A percentile compares a stretch with the other conserved stretches of the same genome.
These are phyloP conservation scores for Andrena praecox DNA, from an alignment of 2,888 invertebrate genomes.

Conservation along the genomic window DNA sequence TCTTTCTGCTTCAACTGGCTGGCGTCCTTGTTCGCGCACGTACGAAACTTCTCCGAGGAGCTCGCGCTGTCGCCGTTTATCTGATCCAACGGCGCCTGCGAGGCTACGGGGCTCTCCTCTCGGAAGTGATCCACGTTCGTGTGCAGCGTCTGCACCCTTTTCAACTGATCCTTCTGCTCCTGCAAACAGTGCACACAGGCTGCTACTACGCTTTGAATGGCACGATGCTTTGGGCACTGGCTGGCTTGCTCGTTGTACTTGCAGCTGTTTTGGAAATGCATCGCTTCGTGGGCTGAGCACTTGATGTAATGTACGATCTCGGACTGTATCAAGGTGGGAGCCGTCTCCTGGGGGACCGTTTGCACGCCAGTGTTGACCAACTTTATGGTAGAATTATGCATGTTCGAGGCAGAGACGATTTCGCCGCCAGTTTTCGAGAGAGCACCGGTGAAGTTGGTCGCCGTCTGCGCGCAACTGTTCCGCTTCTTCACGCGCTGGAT, in stretches of 20 bases:
- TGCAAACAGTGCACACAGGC: constrained; percentile 50
- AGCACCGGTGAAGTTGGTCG: constrained; percentile 68
- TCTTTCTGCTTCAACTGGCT: constrained; percentile 76
- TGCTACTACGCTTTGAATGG: constrained; percentile 35
- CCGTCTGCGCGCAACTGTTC: constrained; percentile 82
- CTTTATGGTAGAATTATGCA: constrained; percentile 41
- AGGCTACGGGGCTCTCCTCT: constrained; percentile 18
- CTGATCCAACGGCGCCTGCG: constrained; percentile 38
- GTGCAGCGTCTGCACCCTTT: constrained; percentile 25
- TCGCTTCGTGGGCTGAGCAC: constrained; percentile 61
- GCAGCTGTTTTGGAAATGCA: constrained; percentile 46
- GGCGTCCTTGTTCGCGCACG: constrained; percentile 16
- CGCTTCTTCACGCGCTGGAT: constrained; percentile 74
- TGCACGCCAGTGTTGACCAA: constrained; percentile 59
- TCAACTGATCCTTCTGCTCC: constrained; percentile 47
- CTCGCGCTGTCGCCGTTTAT: constrained; percentile 25
- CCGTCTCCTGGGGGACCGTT: constrained; percentile 52
- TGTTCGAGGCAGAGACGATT: constrained; percentile 72
- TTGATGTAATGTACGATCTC: constrained; percentile 54
- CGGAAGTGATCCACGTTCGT: constrained; percentile 15
- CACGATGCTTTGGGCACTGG: constrained; percentile 54
- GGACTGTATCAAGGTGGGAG: constrained; percentile 47
- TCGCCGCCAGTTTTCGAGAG: constrained; percentile 80
- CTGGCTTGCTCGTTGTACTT: constrained; percentile 46
- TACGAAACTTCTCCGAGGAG: constrained; percentile 31